Percentiles rank a stretch among this genome's conserved stretches.
phyloP scores from a whole-genome alignment of 23 tunicate genomes.

The Styela clava region DNA sequence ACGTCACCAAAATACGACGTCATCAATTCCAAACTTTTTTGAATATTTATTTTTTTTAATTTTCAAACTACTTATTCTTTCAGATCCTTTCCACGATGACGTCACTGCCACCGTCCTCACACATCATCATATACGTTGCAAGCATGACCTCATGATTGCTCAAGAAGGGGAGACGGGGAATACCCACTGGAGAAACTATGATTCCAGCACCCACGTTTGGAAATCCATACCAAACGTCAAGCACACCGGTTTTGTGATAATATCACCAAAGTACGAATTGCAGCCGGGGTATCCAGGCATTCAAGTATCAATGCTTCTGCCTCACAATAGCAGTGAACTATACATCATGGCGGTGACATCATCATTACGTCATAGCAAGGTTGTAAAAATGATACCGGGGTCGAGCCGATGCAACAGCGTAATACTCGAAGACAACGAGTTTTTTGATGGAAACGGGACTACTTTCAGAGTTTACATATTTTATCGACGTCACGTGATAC shows the following conservation, averaged over 20 bases:
- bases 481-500: background rate
- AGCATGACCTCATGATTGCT: conserved; percentile 7
- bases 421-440: conserved; percentile 6
- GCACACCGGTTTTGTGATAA: conserved; percentile 8
- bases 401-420: conserved; percentile 11
- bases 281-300: conserved; percentile 9
- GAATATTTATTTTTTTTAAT: no score
- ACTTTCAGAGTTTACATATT: conserved; percentile 13
- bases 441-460: conserved; percentile 1
- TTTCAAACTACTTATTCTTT: no score
- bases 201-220: background rate
- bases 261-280: conserved; percentile 7
- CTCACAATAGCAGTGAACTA: conserved; percentile 4
- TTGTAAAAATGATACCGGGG: background rate
- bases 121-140: conserved; percentile 12
- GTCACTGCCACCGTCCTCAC: background rate
- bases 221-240: background rate
- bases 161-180: background rate
- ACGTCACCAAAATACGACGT: no score
- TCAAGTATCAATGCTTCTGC: conserved; percentile 18
- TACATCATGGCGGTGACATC: conserved; percentile 22
- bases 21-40: no score
- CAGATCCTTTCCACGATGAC: background rate
- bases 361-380: background rate
- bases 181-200: conserved; percentile 12